Evolutionary conservation across 2,797 vertebrate genomes (phyloP), one percentile per base, ranked within the genome.

Genomic region (Pangasius sanitwongsei): DNA sequence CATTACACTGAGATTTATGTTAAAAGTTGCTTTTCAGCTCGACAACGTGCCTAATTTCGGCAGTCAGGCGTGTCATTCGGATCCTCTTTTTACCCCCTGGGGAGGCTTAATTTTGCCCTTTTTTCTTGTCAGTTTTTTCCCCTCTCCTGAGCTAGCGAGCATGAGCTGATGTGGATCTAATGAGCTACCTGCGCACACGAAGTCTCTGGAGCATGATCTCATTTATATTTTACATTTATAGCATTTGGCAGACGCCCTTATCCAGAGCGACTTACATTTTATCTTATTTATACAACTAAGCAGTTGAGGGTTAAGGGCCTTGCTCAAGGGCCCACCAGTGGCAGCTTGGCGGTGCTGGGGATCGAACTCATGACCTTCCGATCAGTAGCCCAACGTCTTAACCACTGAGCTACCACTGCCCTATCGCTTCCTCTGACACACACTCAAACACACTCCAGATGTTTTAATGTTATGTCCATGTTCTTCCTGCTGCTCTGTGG

Each of bases 181-280:
- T 82, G 77, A 70, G 75, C 75, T 87, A 55, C 63, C 78, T 87
- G 75, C 50, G 48, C 75, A 55, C 75, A 81, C 50, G 50, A 69
- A 41, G 78, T 59, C 48, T 67, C 57, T 20, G 48, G 18, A 55
- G 61, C 57, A 15, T 69, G 5, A 31, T 69, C 11, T 34, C n/a
- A n/a, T n/a, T n/a, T n/a, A n/a, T n/a, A n/a, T n/a, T n/a, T n/a
- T n/a, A n/a, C n/a, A n/a, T n/a, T n/a, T n/a, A n/a, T n/a, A n/a
- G n/a, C n/a, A n/a, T n/a, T n/a, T n/a, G n/a, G n/a, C n/a, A n/a
- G n/a, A n/a, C n/a, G n/a, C n/a, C n/a, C n/a, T n/a, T n/a, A n/a
- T n/a, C n/a, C n/a, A n/a, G n/a, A n/a, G n/a, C n/a, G n/a, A n/a
- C n/a, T n/a, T n/a, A n/a, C n/a, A n/a, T n/a, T n/a, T n/a, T n/a